phyloP scores from a whole-genome alignment of 2,797 vertebrate genomes.

The Platyrinchus mystaceus region DNA sequence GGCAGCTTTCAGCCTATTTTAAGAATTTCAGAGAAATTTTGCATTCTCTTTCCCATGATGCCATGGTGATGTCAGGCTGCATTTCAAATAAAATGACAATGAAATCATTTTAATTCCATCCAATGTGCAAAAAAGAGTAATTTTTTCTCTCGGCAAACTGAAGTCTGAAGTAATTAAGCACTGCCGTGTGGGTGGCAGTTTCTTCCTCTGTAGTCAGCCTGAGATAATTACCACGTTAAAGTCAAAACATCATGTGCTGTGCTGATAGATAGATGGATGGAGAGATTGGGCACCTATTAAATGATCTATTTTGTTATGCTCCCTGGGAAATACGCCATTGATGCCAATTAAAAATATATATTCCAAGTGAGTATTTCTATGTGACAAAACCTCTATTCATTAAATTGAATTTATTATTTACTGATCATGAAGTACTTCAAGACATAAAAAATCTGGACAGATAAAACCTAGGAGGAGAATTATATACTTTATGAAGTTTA shows the following conservation, averaged over 20 bases:
- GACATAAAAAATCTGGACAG: constrained; percentile 52
- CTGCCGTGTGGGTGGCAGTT: constrained; percentile 82
- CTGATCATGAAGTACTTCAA: constrained; percentile 74
- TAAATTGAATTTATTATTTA: constrained; percentile 82
- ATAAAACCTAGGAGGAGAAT: constrained; percentile 57
- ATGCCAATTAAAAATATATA: constrained; percentile 84
- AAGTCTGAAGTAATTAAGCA: constrained; percentile 86
- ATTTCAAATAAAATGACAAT: constrained; percentile 82
- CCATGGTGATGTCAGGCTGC: constrained; percentile 80
- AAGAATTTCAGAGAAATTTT: constrained; percentile 85
- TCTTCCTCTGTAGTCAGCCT: constrained; percentile 81
- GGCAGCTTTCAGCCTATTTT: constrained; percentile 79
- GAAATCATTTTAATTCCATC: constrained; percentile 81
- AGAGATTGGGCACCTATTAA: constrained; percentile 84
- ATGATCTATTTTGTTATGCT: constrained; percentile 83
- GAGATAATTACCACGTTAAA: constrained; percentile 88
- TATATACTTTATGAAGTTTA: constrained; percentile 41
- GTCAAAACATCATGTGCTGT: constrained; percentile 82
- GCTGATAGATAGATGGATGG: constrained; percentile 83
- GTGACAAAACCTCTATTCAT: constrained; percentile 74
- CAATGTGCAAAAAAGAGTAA: constrained; percentile 73
- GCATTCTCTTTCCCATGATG: constrained; percentile 91
- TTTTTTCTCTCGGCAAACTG: constrained; percentile 81
- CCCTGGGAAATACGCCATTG: constrained; percentile 80
- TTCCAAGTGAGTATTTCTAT: constrained; percentile 77